A percentile compares a stretch with the other conserved stretches of the same genome.
Evolutionary conservation across 2,888 invertebrate species (phyloP).

Genomic region (Encarsia formosa): DNA sequence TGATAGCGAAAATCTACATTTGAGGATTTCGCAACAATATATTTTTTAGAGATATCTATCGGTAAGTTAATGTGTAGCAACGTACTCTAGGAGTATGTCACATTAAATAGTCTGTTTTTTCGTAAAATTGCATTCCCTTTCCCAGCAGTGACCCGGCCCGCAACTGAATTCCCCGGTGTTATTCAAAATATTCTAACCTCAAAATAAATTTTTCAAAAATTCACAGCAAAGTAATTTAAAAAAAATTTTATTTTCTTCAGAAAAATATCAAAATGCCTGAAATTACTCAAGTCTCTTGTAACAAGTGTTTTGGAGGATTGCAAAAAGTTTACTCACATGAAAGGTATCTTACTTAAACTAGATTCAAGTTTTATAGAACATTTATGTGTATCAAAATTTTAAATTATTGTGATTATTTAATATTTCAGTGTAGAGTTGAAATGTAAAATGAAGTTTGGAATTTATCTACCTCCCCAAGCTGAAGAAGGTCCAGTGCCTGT

Average conservation of each 20-base stretch:
- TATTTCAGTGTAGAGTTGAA: conserved; percentile 63
- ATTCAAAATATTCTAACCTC: background rate
- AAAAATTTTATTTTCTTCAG: background rate
- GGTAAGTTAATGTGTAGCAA: too few relatives aligned
- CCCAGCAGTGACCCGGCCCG: too few relatives aligned
- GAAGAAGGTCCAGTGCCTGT: conserved; percentile 68
- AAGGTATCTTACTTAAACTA: conserved; percentile 61
- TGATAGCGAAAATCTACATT: too few relatives aligned
- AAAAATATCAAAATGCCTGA: conserved; percentile 41
- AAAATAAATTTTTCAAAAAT: background rate
- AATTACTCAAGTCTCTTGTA: conserved; percentile 62
- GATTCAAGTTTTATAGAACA: background rate
- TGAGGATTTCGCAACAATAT: too few relatives aligned
- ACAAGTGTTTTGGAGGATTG: conserved; percentile 75
- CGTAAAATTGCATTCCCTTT: too few relatives aligned
- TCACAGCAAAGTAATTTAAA: background rate
- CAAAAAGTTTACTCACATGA: conserved; percentile 82
- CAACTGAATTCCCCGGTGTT: too few relatives aligned
- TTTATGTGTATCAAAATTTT: background rate
- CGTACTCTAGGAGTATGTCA: too few relatives aligned
- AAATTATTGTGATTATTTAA: conserved; percentile 1
- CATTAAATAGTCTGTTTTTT: too few relatives aligned
- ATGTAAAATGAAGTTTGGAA: conserved; percentile 90
- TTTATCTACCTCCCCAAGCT: conserved; percentile 80
- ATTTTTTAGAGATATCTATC: too few relatives aligned